Evolutionary conservation across 2,888 invertebrate genomes (phyloP).

Genomic region (Volucella inanis): DNA sequence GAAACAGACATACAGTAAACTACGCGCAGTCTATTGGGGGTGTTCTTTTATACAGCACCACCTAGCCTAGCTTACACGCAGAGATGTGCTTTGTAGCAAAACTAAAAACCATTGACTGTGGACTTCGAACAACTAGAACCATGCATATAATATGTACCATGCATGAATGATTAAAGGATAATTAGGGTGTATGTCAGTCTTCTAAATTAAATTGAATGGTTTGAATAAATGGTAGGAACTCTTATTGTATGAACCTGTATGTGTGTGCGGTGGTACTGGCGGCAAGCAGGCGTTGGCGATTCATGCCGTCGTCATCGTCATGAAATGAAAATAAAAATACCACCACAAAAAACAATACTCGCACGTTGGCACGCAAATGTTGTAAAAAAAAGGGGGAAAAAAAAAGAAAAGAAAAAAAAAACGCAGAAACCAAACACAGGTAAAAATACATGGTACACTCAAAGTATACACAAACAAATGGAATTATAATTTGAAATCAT

Average conservation of each 20-base stretch:
- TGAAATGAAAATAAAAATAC: slow-evolving; percentile 71
- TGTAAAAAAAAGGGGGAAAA: slow-evolving; percentile 36
- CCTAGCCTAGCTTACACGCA: slow-evolving; percentile 31
- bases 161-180: slow-evolving; percentile 74
- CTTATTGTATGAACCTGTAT: slow-evolving; percentile 6
- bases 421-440: background rate
- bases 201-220: slow-evolving; percentile 74
- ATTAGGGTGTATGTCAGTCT: slow-evolving; percentile 72
- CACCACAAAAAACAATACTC: slow-evolving; percentile 58
- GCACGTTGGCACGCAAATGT: slow-evolving; percentile 59
- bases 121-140: slow-evolving; percentile 7
- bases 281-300: slow-evolving; percentile 61
- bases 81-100: slow-evolving; percentile 17
- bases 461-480: slow-evolving; percentile 31
- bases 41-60: slow-evolving; percentile 31
- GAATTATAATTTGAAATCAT: slow-evolving; percentile 71
- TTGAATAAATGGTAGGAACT: slow-evolving; percentile 42
- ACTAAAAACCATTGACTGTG: slow-evolving; percentile 8
- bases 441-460: no score
- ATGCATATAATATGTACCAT: slow-evolving; percentile 52
- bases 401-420: slow-evolving; percentile 37
- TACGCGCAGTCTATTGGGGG: slow-evolving; percentile 5
- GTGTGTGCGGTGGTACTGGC: slow-evolving; percentile 8
- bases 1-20: slow-evolving; percentile 24
- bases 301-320: slow-evolving; percentile 46